These are phyloP conservation scores for Cerceris rybyensis DNA, from an alignment of 2,888 invertebrate species.

Conservation along the genomic window DNA sequence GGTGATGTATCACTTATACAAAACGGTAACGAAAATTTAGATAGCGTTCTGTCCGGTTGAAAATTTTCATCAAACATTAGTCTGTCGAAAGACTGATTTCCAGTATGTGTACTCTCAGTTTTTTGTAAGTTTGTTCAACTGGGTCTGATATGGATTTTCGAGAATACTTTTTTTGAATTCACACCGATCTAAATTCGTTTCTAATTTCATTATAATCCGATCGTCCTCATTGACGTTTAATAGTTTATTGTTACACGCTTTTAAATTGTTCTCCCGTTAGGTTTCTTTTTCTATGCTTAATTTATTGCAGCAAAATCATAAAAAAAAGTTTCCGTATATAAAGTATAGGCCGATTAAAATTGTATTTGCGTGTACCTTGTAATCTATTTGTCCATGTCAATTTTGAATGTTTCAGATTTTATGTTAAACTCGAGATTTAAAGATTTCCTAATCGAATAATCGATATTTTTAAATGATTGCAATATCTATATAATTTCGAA, in stretches of 20 bases:
- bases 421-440: constrained; percentile 7
- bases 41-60: constrained; percentile 18
- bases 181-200: constrained; percentile 28
- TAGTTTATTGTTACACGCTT: constrained; percentile 1
- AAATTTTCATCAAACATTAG: constrained; percentile 39
- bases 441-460: constrained; percentile 38
- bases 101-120: constrained; percentile 2
- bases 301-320: constrained; percentile 35
- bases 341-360: constrained; percentile 34
- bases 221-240: neutral
- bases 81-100: constrained; percentile 54
- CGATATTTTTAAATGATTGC: constrained; percentile 45
- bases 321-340: constrained; percentile 36
- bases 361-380: constrained; percentile 41
- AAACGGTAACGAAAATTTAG: constrained; percentile 24
- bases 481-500: no score
- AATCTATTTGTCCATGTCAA: constrained; percentile 55
- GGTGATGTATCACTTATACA: constrained; percentile 13
- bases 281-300: neutral
- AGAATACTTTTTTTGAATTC: constrained; percentile 32
- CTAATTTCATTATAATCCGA: constrained; percentile 13
- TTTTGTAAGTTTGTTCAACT: neutral
- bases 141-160: constrained; percentile 14
- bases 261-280: neutral
- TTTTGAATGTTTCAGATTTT: constrained; percentile 26